phyloP scores from a whole-genome alignment of 2,113 vertebrate genomes.

The Stegostoma tigrinum region DNA sequence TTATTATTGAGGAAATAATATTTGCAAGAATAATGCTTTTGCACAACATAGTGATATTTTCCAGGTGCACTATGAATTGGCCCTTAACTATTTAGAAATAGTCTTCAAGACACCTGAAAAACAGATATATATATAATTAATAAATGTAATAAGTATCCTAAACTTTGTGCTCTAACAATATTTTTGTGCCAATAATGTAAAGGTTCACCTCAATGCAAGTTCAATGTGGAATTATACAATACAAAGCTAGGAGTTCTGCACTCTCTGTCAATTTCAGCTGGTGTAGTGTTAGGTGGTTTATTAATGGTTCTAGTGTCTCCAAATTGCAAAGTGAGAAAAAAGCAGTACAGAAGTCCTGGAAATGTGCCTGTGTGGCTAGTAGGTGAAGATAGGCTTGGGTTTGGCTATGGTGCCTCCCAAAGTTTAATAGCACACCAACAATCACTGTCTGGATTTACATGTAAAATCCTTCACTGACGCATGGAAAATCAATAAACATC shows the following conservation, averaged over 20 bases:
- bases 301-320: neutral
- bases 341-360: no score
- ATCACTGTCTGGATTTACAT: neutral
- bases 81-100: neutral
- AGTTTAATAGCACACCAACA: neutral
- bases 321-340: neutral
- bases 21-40: conserved; percentile 1
- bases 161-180: neutral
- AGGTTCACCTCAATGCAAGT: neutral
- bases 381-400: neutral
- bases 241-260: neutral
- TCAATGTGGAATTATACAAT: neutral
- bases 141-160: neutral
- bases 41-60: neutral
- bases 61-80: neutral
- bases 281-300: neutral
- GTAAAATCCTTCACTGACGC: neutral
- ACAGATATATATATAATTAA: neutral
- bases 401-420: neutral
- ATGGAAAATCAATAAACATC: neutral
- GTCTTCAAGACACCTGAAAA: conserved; percentile 23
- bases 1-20: conserved; percentile 1
- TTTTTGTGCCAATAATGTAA: neutral
- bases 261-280: neutral
- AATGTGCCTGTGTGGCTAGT: neutral